These are phyloP conservation scores for Phoebastria nigripes DNA, from an alignment of 2,797 vertebrate species.

Conservation along the genomic window DNA sequence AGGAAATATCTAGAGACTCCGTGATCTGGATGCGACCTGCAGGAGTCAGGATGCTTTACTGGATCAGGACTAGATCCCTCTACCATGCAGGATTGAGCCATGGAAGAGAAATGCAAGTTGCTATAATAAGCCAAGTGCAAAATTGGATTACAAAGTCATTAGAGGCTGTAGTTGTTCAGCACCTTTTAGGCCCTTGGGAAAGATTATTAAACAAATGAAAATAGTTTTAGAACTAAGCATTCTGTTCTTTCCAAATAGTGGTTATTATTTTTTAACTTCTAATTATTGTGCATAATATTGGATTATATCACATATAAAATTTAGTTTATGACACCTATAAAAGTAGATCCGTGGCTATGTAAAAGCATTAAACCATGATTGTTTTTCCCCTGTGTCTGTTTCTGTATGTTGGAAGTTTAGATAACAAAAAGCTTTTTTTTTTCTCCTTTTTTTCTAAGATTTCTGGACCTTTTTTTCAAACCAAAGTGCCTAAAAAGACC, in stretches of 20 bases:
- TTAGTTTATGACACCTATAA: not conserved
- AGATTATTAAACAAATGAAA: slow-evolving; percentile 4
- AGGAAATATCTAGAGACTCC: not conserved
- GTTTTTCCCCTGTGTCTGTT: rapidly evolving
- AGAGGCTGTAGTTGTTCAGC: not conserved
- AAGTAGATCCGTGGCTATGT: not conserved
- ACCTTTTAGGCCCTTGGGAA: slow-evolving; percentile 12
- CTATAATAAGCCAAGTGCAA: slow-evolving; percentile 29
- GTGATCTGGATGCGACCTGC: not conserved
- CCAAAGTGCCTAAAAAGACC: not conserved
- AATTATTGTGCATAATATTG: not conserved
- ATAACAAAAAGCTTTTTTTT: not conserved
- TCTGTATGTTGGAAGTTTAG: not conserved
- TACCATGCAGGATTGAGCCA: not conserved
- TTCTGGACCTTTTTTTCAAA: not conserved
- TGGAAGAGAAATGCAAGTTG: not conserved
- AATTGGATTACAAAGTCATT: slow-evolving; percentile 41
- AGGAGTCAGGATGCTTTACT: not conserved
- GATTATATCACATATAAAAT: not conserved
- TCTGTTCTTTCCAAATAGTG: not conserved
- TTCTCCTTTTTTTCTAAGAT: not conserved
- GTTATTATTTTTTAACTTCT: not conserved
- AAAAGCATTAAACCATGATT: not conserved
- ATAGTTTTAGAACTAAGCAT: not conserved
- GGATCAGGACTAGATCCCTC: not conserved